Base-by-base conservation (phyloP, 2,888 invertebrate genomes). In the Zygothrica quintamaculata region DNA sequence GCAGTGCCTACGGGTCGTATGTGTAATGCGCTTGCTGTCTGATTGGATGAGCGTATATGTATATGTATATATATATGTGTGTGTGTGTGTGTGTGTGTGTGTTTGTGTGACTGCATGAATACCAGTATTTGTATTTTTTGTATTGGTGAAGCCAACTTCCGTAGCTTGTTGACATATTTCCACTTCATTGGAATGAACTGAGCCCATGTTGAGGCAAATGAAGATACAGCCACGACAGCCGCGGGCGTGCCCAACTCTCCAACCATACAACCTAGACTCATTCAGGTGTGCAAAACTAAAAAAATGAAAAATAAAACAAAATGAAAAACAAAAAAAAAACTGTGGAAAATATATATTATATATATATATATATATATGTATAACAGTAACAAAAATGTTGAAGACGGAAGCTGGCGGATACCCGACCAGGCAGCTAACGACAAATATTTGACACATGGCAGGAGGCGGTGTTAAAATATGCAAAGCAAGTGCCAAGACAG, bases 121-220 rank as follows among this genome's bases (percentile, higher is more conserved):
- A 33, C 34, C 6, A 51, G 18, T 55, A 42, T 60, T 53, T 53
- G 37, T 40, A 46, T 51, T 53, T 70, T 73, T 62, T 64, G 18
- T 68, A 65, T 68, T 62, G 77, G 56, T 64, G 66, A 46, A 61
- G 81, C 72, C 87, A 84, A 86, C 87, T 80, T 80, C 84, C 86
- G 80, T 65, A 67, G 80, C 86, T 74, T 86, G 82, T 86, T 87
- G 84, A 82, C 82, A 82, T 84, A 82, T 82, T 84, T 84, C 85
- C 84, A 87, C 84, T 79, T 87, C 87, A 84, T 84, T 81, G 82
- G 71, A 75, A 75, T 55, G 72, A 71, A 75, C 79, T 65, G 64
- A 57, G 62, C 68, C 26, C 29, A 12, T 7, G 52, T 43, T 42
- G 43, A 69, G 70, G 74, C 69, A 78, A 75, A 73, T 76, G 76